phyloP scores from a whole-genome alignment of 2,888 invertebrate species.

The Meta bourneti region DNA sequence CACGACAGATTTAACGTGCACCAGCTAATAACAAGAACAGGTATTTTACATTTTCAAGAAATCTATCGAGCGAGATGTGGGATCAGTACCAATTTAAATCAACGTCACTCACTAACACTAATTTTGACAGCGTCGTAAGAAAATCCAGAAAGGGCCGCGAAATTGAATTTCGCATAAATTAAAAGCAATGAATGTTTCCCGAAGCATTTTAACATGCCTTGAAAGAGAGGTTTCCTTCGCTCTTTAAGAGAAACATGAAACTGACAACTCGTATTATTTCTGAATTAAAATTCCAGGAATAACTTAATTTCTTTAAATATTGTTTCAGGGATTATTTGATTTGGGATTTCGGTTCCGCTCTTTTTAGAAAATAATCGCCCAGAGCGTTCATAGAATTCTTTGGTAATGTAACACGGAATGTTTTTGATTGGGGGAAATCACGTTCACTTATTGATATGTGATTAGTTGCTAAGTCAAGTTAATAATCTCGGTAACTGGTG shows the following conservation, averaged over 20 bases:
- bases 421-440: neutral
- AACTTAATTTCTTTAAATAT: conserved; percentile 1
- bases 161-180: neutral
- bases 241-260: neutral
- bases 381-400: neutral
- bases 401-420: neutral
- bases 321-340: neutral
- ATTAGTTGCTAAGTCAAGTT: neutral
- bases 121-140: neutral
- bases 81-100: neutral
- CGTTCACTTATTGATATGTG: neutral
- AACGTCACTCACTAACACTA: neutral
- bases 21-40: too few species aligned
- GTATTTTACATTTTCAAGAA: too few species aligned
- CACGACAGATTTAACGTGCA: too few species aligned
- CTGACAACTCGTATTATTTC: neutral
- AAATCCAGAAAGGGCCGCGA: neutral
- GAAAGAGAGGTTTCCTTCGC: neutral
- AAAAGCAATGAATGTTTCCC: neutral
- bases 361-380: neutral
- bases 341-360: neutral
- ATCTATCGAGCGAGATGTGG: too few species aligned
- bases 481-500: too few species aligned
- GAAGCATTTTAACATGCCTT: neutral
- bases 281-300: neutral